A percentile compares a stretch with the other conserved stretches of the same genome.
Evolutionary conservation across 2,113 vertebrate genomes (phyloP).

Genomic region (Steatornis caripensis): DNA sequence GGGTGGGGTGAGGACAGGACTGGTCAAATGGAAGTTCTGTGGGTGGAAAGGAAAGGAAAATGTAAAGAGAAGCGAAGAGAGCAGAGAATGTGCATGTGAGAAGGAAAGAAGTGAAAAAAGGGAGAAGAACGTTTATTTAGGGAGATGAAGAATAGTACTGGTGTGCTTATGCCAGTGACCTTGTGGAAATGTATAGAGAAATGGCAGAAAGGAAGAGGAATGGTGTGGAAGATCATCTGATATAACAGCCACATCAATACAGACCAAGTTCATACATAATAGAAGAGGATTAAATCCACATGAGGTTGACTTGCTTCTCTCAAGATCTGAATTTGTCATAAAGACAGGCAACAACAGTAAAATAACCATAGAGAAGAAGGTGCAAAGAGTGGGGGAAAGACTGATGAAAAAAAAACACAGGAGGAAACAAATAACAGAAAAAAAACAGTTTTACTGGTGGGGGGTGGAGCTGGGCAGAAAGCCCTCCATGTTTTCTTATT

Average conservation of each 20-base stretch:
- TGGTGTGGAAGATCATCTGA: neutral
- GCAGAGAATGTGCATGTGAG: neutral
- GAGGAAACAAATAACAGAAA: neutral
- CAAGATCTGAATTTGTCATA: neutral
- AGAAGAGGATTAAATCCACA: neutral
- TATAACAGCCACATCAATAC: neutral
- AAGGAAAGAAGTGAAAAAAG: neutral
- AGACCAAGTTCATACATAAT: neutral
- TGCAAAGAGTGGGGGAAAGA: neutral
- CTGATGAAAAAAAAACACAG: neutral
- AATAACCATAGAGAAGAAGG: neutral
- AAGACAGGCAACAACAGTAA: neutral
- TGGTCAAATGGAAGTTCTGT: neutral
- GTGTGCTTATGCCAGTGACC: neutral
- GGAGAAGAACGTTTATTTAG: neutral
- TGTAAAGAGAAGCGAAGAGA: neutral
- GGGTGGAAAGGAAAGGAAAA: neutral
- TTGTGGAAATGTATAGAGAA: neutral
- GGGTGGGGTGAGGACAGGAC: neutral
- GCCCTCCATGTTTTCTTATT: neutral
- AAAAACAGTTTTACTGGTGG: neutral
- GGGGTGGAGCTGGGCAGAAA: neutral
- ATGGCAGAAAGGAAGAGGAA: neutral
- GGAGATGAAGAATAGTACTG: neutral
- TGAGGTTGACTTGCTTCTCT: neutral